A percentile compares a stretch with the other conserved stretches of the same genome.
Conservation (phyloP, 2,797 vertebrate genomes). For the Champsocephalus gunnari region DNA sequence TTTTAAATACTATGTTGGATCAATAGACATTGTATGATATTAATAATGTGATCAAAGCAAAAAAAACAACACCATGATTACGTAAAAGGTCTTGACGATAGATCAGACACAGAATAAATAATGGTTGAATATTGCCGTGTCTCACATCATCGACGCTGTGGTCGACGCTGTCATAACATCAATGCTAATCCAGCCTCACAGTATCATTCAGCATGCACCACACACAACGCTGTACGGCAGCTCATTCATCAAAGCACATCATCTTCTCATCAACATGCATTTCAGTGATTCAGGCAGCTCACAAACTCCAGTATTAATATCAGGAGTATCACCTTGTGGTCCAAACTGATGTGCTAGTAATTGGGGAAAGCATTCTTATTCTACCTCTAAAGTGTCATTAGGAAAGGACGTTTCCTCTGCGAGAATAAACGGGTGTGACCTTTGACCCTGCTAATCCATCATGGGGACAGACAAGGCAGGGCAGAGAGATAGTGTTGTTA, state of each 20-base stretch:
- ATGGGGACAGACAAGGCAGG: slow-evolving; percentile 78
- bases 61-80: background rate
- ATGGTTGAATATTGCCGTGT: background rate
- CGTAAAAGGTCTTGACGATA: background rate
- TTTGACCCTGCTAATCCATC: slow-evolving; percentile 83
- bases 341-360: slow-evolving; percentile 26
- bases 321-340: slow-evolving; percentile 6
- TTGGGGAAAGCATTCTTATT: slow-evolving; percentile 28
- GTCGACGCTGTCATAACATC: background rate
- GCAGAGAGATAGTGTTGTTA: slow-evolving; percentile 66
- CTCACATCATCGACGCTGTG: background rate
- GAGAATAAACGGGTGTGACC: slow-evolving; percentile 85
- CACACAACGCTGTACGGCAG: background rate
- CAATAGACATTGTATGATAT: background rate
- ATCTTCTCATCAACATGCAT: slow-evolving; percentile 13
- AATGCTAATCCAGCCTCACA: background rate
- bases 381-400: slow-evolving; percentile 74
- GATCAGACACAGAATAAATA: background rate
- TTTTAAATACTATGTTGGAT: background rate
- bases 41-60: background rate
- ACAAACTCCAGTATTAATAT: background rate
- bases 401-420: slow-evolving; percentile 86
- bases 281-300: slow-evolving; percentile 1
- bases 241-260: background rate
- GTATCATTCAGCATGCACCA: background rate